These are phyloP conservation scores for Myotis myotis DNA, from an alignment of 2,797 vertebrate species.

Conservation along the genomic window DNA sequence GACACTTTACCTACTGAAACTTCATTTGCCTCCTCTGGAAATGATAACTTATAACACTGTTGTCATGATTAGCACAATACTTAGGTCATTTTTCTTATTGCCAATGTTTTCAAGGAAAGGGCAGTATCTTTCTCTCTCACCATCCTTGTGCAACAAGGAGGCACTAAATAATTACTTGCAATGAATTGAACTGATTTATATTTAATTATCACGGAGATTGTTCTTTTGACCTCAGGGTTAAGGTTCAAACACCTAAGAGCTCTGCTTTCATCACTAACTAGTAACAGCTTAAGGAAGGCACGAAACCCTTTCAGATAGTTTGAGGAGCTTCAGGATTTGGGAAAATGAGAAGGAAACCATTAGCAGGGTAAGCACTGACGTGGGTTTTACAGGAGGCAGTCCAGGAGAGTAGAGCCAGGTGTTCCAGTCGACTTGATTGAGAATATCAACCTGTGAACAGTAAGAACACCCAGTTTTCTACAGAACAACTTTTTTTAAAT, in stretches of 20 bases:
- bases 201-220: background rate
- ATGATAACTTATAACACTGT: background rate
- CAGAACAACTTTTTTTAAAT: background rate
- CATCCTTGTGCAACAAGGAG: background rate
- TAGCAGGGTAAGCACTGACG: constrained; percentile 82
- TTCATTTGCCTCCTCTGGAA: background rate
- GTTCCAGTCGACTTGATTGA: constrained; percentile 96
- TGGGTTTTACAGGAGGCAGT: constrained; percentile 93
- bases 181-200: background rate
- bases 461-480: background rate
- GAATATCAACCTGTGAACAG: constrained; percentile 89
- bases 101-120: background rate
- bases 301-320: background rate
- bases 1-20: background rate
- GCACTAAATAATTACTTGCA: background rate
- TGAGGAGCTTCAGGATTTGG: background rate
- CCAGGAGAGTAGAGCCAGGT: constrained; percentile 95
- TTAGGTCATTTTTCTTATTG: background rate
- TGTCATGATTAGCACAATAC: background rate
- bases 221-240: constrained; percentile 13
- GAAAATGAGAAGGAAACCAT: background rate
- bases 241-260: background rate
- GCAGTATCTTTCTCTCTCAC: background rate
- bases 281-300: background rate
- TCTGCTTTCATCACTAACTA: background rate